These are phyloP conservation scores for Sebastes schlegelii DNA, from an alignment of 2,113 vertebrate genomes.

Conservation along the genomic window DNA sequence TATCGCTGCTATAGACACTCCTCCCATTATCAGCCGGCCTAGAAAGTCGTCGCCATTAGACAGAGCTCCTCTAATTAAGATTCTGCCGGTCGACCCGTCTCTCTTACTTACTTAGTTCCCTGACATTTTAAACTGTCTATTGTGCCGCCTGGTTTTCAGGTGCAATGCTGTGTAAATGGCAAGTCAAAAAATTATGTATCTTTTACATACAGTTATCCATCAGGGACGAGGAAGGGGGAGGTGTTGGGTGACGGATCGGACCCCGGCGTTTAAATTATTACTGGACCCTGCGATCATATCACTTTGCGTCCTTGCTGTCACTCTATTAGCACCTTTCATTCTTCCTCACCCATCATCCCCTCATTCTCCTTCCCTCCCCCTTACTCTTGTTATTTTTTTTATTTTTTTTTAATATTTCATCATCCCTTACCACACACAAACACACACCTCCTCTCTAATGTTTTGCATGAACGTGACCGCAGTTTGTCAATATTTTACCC, in stretches of 20 bases:
- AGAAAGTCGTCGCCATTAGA: constrained; percentile 78
- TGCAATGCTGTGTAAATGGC: constrained; percentile 89
- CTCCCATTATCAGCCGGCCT: constrained; percentile 30
- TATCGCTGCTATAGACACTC: constrained; percentile 61
- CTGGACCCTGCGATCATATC: constrained; percentile 85
- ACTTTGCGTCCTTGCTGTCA: constrained; percentile 86
- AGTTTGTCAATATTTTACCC: constrained; percentile 86
- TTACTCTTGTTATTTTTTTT: constrained; percentile 26
- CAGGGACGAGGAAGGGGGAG: constrained; percentile 58
- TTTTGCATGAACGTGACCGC: constrained; percentile 76
- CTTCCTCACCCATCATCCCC: constrained; percentile 20
- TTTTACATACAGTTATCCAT: constrained; percentile 88
- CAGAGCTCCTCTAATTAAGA: constrained; percentile 85
- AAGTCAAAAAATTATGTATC: constrained; percentile 88
- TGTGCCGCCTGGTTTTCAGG: constrained; percentile 86
- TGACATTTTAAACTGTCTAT: constrained; percentile 91
- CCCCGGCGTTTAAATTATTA: constrained; percentile 82
- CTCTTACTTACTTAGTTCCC: constrained; percentile 88
- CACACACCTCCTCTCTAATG: constrained; percentile 32
- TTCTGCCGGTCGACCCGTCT: constrained; percentile 83
- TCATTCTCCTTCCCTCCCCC: constrained; percentile 1
- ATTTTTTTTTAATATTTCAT: constrained; percentile 46
- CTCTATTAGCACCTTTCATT: constrained; percentile 70
- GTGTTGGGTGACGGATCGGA: constrained; percentile 66
- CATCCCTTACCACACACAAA: constrained; percentile 25